Conservation (phyloP, 2,888 invertebrate genomes). For the Podabrus alpinus region DNA sequence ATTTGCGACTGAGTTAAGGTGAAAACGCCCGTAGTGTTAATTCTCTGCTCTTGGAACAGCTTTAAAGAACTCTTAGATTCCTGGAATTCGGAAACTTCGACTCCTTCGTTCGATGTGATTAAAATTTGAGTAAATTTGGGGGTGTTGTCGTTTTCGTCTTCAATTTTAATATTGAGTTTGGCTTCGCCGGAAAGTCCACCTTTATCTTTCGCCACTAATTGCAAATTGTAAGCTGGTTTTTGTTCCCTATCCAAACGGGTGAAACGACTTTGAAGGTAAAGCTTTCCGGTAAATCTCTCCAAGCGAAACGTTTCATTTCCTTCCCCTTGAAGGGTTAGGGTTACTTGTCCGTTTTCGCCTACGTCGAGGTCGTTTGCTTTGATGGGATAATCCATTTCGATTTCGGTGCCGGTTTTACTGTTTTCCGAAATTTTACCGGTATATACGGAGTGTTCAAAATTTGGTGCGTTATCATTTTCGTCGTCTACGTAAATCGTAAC, state of each 20-base stretch:
- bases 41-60: slow-evolving; percentile 54
- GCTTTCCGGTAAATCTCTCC: slow-evolving; percentile 66
- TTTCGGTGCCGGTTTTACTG: slow-evolving; percentile 69
- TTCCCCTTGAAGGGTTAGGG: slow-evolving; percentile 72
- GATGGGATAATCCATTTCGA: slow-evolving; percentile 70
- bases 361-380: slow-evolving; percentile 74
- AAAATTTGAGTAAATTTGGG: slow-evolving; percentile 73
- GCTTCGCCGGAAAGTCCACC: slow-evolving; percentile 78
- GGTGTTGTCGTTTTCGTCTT: slow-evolving; percentile 82
- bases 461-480: slow-evolving; percentile 85
- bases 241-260: slow-evolving; percentile 72
- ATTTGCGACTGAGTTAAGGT: slow-evolving; percentile 43
- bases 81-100: slow-evolving; percentile 68
- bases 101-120: slow-evolving; percentile 69
- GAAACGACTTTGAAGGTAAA: slow-evolving; percentile 60
- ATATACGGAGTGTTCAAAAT: slow-evolving; percentile 72
- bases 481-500: slow-evolving; percentile 81
- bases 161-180: slow-evolving; percentile 69
- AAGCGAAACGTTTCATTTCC: slow-evolving; percentile 75
- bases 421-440: slow-evolving; percentile 82
- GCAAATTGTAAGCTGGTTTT: slow-evolving; percentile 68
- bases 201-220: slow-evolving; percentile 75
- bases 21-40: slow-evolving; percentile 39
- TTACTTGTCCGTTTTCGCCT: slow-evolving; percentile 70
- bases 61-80: slow-evolving; percentile 58